A percentile compares a stretch with the other conserved stretches of the same genome.
phyloP scores from a whole-genome alignment of 2,888 invertebrate genomes.

The Holacanthella duospinosa region DNA sequence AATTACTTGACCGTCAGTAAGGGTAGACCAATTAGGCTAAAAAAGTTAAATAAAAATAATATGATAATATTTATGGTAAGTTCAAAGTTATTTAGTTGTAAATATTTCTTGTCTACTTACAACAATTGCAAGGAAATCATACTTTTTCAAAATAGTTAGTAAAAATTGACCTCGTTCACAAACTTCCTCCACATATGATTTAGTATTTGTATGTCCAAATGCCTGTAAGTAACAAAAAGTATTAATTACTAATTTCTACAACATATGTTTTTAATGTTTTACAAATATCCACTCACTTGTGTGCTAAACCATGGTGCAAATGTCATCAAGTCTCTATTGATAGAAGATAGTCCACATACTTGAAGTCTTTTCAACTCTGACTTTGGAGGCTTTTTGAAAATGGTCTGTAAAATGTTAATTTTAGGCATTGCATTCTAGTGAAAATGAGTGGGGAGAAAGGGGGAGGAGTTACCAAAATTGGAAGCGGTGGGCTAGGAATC shows the following conservation, averaged over 20 bases:
- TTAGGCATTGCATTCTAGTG: too few relatives aligned
- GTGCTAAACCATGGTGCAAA: slow-evolving; percentile 36
- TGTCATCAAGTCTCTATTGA: slow-evolving; percentile 26
- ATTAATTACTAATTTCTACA: background rate
- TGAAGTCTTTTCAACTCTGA: slow-evolving; percentile 25
- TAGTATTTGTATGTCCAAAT: slow-evolving; percentile 29
- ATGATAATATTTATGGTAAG: too few relatives aligned
- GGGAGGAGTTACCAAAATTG: slow-evolving; percentile 29
- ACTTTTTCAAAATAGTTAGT: slow-evolving; percentile 28
- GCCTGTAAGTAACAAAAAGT: slow-evolving; percentile 18
- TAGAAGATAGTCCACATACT: slow-evolving; percentile 26
- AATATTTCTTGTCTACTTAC: slow-evolving; percentile 16
- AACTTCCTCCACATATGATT: slow-evolving; percentile 27
- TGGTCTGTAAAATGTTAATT: slow-evolving; percentile 26
- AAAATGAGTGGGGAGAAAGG: too few relatives aligned
- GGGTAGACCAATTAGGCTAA: slow-evolving; percentile 34
- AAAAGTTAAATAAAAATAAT: slow-evolving; percentile 7
- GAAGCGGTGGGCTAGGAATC: slow-evolving; percentile 31
- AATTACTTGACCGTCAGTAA: slow-evolving; percentile 33
- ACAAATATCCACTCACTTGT: slow-evolving; percentile 21
- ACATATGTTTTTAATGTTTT: background rate
- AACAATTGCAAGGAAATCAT: slow-evolving; percentile 34
- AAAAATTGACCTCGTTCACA: slow-evolving; percentile 32
- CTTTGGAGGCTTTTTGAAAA: slow-evolving; percentile 30
- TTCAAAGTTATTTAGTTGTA: background rate